Conservation (phyloP, 2,888 invertebrate species). For the Nomada lathburiana region DNA sequence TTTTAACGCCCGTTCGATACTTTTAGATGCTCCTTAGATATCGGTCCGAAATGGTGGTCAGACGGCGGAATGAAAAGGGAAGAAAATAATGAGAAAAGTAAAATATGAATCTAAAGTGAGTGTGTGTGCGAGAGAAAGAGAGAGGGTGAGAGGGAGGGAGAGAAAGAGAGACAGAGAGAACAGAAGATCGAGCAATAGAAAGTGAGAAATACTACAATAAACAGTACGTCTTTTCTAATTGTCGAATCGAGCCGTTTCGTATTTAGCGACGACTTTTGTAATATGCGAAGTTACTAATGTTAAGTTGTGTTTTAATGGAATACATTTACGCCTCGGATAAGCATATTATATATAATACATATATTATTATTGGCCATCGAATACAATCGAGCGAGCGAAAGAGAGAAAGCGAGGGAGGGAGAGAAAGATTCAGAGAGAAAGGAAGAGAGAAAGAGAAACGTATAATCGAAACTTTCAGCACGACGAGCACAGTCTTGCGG, state of each 20-base stretch:
- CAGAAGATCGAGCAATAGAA: constrained; percentile 1
- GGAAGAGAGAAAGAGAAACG: background rate
- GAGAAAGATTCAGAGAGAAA: background rate
- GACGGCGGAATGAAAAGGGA: background rate
- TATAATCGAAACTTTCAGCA: constrained; percentile 49
- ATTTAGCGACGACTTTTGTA: constrained; percentile 65
- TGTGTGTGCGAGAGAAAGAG: too few species aligned
- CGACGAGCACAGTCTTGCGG: constrained; percentile 42
- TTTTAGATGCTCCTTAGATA: constrained; percentile 60
- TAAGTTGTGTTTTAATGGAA: constrained; percentile 59
- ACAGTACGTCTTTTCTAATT: constrained; percentile 57
- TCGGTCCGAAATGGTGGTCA: constrained; percentile 46
- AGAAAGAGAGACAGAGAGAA: background rate
- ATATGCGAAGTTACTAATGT: constrained; percentile 63
- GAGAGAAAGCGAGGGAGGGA: background rate
- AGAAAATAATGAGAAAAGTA: background rate
- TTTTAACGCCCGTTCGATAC: constrained; percentile 54
- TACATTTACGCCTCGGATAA: constrained; percentile 6
- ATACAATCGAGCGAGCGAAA: constrained; percentile 2
- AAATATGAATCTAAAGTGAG: background rate
- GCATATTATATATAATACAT: constrained; percentile 27
- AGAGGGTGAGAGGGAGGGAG: too few species aligned
- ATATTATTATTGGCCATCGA: constrained; percentile 54
- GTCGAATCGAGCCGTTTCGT: constrained; percentile 45
- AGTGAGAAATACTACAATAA: constrained; percentile 4